Evolutionary conservation across 1,140 invertebrate species (phyloP).

Genomic region (Neodiprion lecontei): DNA sequence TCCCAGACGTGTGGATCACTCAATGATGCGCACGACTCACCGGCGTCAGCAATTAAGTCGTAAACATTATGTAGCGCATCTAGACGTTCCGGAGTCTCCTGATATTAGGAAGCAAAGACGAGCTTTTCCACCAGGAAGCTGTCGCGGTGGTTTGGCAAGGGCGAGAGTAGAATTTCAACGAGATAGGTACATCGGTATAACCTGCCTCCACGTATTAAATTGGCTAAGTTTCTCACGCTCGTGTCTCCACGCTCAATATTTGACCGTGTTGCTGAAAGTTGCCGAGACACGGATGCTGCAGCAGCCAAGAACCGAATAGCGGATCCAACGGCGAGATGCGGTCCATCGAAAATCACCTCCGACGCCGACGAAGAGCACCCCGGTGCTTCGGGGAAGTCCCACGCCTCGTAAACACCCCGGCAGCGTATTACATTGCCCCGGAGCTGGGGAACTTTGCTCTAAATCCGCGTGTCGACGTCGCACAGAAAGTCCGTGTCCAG

Average conservation of each 20-base stretch:
- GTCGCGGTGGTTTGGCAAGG: background rate
- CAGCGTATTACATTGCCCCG: background rate
- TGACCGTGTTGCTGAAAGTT: background rate
- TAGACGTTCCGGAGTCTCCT: background rate
- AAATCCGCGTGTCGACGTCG: background rate
- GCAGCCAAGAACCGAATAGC: too few species aligned
- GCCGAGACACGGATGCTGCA: background rate
- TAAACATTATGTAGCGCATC: background rate
- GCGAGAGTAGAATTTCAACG: constrained; percentile 1
- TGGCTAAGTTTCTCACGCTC: constrained; percentile 5
- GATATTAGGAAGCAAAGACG: background rate
- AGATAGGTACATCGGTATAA: background rate
- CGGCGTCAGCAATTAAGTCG: background rate
- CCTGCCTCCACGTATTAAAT: constrained; percentile 3
- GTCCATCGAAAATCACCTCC: background rate
- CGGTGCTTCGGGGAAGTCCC: background rate
- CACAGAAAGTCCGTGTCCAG: background rate
- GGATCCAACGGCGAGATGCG: background rate
- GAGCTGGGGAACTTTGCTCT: background rate
- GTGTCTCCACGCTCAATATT: background rate
- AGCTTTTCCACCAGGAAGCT: background rate
- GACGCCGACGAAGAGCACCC: background rate
- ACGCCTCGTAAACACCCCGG: background rate
- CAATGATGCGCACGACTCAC: background rate
- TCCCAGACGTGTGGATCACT: background rate